phyloP scores from a whole-genome alignment of 2,113 vertebrate genomes.

The Axis porcinus region DNA sequence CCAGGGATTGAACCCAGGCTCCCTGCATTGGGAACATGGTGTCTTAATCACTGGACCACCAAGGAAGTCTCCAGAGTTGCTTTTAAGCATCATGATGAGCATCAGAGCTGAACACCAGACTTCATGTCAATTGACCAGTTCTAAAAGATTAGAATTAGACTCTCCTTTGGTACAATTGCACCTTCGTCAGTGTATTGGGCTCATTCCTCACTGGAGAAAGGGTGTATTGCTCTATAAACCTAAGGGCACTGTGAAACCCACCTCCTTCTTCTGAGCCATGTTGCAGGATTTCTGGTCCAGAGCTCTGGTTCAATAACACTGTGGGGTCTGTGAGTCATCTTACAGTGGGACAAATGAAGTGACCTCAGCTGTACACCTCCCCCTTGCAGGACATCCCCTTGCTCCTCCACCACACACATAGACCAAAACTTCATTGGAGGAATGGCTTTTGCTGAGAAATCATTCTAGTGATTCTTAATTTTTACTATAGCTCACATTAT shows the following conservation, averaged over 20 bases:
- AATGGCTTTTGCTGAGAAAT: neutral
- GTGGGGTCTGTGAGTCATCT: neutral
- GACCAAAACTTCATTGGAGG: neutral
- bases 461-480: neutral
- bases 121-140: neutral
- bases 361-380: neutral
- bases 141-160: neutral
- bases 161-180: neutral
- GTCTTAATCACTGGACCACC: too few species aligned
- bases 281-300: neutral
- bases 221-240: neutral
- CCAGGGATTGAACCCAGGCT: too few species aligned
- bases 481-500: neutral
- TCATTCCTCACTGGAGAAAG: neutral
- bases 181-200: neutral
- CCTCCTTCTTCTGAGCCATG: neutral
- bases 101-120: neutral
- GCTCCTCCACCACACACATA: neutral
- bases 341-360: neutral
- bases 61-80: neutral
- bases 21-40: too few species aligned
- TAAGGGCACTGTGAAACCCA: neutral
- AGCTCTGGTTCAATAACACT: neutral
- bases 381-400: neutral
- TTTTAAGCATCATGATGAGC: neutral